These are phyloP conservation scores for Trachelus troglodyta DNA, from an alignment of 2,888 invertebrate genomes.

Conservation along the genomic window DNA sequence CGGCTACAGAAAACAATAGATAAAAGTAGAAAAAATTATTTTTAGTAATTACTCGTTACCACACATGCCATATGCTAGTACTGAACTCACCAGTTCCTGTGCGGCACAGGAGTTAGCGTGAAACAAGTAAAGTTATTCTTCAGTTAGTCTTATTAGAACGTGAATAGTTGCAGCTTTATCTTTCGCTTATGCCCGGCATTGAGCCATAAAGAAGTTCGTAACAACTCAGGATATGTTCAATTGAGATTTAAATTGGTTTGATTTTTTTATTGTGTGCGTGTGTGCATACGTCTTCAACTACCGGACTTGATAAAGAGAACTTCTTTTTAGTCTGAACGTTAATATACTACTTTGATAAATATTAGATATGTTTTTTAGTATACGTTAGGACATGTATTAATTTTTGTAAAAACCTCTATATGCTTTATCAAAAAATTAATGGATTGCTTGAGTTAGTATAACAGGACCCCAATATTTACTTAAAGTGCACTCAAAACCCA, in stretches of 20 bases:
- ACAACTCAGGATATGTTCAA: conserved; percentile 33
- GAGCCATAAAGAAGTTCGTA: background rate
- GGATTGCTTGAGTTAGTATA: background rate
- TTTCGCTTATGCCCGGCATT: background rate
- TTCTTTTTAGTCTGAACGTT: background rate
- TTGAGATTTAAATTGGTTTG: conserved; percentile 31
- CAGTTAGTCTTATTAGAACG: conserved; percentile 36
- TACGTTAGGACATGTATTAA: background rate
- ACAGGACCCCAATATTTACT: background rate
- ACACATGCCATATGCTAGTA: conserved; percentile 37
- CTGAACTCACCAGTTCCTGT: conserved; percentile 59
- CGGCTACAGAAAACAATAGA: background rate
- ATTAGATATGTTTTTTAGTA: background rate
- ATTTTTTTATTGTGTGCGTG: conserved; percentile 4
- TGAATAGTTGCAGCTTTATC: background rate
- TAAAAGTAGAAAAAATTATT: background rate
- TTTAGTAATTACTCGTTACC: conserved; percentile 4
- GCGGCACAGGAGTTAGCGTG: conserved; percentile 48
- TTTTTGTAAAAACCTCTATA: background rate
- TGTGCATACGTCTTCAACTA: background rate
- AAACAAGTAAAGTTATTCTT: conserved; percentile 50
- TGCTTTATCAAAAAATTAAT: background rate
- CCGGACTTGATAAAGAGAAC: background rate
- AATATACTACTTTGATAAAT: background rate
- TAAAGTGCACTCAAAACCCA: background rate